Evolutionary conservation across 2,888 invertebrate species (phyloP).

Genomic region (Spodoptera littoralis): DNA sequence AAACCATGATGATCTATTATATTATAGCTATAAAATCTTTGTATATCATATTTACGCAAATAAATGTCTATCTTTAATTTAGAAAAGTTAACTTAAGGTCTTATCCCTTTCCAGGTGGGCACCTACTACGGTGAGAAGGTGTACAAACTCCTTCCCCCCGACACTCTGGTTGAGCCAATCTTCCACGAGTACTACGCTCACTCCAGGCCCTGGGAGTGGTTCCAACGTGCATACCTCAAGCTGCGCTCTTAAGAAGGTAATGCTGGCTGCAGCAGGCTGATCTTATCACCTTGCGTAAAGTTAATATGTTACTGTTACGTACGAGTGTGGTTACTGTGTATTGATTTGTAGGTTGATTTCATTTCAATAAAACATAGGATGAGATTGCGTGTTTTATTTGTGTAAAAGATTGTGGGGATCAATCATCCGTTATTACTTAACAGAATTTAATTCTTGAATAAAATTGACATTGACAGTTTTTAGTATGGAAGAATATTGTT

Average conservation of each 20-base stretch:
- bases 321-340: constrained; percentile 57
- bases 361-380: constrained; percentile 53
- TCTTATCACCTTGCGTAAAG: constrained; percentile 14
- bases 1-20: too few species aligned
- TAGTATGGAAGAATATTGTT: too few species aligned
- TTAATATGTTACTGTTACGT: constrained; percentile 9
- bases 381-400: constrained; percentile 21
- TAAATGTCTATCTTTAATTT: too few species aligned
- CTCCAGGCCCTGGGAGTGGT: constrained; percentile 83
- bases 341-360: constrained; percentile 53
- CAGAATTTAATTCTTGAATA: too few species aligned
- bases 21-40: too few species aligned
- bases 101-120: constrained; percentile 89
- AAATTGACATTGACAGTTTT: too few species aligned
- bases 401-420: background rate
- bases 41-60: too few species aligned
- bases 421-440: too few species aligned
- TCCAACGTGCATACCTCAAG: constrained; percentile 86
- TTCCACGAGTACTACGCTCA: constrained; percentile 93
- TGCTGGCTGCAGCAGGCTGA: constrained; percentile 12
- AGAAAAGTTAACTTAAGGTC: too few species aligned
- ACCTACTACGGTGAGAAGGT: constrained; percentile 95
- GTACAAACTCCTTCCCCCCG: constrained; percentile 91
- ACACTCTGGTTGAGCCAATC: constrained; percentile 90
- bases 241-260: constrained; percentile 82